Conservation (phyloP, 2,113 vertebrate species). For the Myxocyprinus asiaticus region DNA sequence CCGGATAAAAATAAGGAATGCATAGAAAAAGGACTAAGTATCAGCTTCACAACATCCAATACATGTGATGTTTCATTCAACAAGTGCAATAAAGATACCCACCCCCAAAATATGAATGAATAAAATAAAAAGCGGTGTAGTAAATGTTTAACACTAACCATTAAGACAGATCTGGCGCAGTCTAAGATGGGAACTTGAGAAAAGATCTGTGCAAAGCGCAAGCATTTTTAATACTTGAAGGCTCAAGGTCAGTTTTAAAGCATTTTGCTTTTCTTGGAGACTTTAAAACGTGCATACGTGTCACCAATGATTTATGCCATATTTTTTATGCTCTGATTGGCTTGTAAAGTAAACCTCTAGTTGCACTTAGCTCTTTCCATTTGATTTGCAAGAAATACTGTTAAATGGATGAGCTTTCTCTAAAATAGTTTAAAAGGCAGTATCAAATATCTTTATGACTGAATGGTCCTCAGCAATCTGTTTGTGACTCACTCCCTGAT, state of each 20-base stretch:
- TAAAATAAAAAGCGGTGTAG: not conserved
- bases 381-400: conserved; percentile 24
- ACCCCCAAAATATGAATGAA: too few relatives aligned
- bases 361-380: conserved; percentile 26
- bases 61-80: too few relatives aligned
- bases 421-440: not conserved
- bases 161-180: not conserved
- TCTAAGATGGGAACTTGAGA: not conserved
- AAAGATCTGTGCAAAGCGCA: not conserved
- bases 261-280: conserved; percentile 11
- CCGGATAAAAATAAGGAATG: not conserved
- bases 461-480: conserved; percentile 31
- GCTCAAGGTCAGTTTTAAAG: conserved; percentile 4
- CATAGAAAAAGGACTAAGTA: too few relatives aligned
- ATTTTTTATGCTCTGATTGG: conserved; percentile 18
- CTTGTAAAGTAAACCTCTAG: conserved; percentile 37
- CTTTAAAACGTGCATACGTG: not conserved
- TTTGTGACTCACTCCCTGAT: not conserved
- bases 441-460: conserved; percentile 30
- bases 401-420: conserved; percentile 24
- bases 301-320: conserved; percentile 31
- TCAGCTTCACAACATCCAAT: too few relatives aligned
- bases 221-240: not conserved
- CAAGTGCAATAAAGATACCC: too few relatives aligned
- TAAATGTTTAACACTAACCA: not conserved